phyloP scores from a whole-genome alignment of 30 jellyfish, hydroid and myxozoan species.

The Phacellophora camtschatica region DNA sequence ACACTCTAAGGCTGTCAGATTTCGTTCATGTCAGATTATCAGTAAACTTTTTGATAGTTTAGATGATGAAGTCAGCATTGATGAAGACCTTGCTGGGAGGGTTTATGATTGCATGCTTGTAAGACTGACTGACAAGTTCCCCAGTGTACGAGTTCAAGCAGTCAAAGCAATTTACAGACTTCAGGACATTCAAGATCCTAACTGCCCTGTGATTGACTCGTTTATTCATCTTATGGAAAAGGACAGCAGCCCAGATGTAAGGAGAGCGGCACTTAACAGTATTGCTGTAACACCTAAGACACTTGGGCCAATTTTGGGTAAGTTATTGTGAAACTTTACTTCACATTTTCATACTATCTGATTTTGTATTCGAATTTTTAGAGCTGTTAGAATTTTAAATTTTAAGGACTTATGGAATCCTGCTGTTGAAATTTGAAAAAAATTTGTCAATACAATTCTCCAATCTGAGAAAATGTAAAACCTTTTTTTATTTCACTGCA shows the following conservation, averaged over 20 bases:
- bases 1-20: conserved; percentile 82
- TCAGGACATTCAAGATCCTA: conserved; percentile 86
- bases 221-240: conserved; percentile 75
- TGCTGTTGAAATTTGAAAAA: too few relatives aligned
- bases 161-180: conserved; percentile 82
- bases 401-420: too few relatives aligned
- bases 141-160: conserved; percentile 87
- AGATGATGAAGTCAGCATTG: conserved; percentile 83
- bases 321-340: not conserved
- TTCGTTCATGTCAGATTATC: conserved; percentile 85
- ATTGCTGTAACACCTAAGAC: conserved; percentile 82
- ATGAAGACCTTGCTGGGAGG: conserved; percentile 82
- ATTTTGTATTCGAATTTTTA: not conserved
- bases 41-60: conserved; percentile 68
- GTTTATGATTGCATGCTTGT: conserved; percentile 91
- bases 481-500: too few relatives aligned
- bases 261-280: conserved; percentile 75
- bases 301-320: conserved; percentile 65
- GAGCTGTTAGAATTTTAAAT: too few relatives aligned
- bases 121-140: conserved; percentile 84
- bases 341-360: not conserved
- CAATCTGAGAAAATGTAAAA: too few relatives aligned
- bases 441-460: too few relatives aligned
- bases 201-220: conserved; percentile 90
- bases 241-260: conserved; percentile 92